Percentiles rank a stretch among this genome's conserved stretches.
Conservation (phyloP, 2,888 invertebrate genomes). For the Limnephilus lunatus region DNA sequence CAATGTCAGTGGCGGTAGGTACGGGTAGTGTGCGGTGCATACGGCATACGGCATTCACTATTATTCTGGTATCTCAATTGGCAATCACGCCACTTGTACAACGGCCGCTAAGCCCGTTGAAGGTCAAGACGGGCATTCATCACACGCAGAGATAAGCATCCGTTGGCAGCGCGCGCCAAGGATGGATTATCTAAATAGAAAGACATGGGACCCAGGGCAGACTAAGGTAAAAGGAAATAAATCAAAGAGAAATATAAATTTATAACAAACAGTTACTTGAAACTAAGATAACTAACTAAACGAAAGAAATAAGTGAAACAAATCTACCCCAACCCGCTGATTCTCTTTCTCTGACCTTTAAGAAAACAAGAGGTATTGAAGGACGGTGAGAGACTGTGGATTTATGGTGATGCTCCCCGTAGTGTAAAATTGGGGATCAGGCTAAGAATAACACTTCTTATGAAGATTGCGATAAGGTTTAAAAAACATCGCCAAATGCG, state of each 20-base stretch:
- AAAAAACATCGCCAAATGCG: too few relatives aligned
- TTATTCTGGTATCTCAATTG: slow-evolving; percentile 54
- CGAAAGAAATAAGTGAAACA: too few relatives aligned
- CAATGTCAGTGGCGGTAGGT: neutral
- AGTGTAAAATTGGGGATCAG: too few relatives aligned
- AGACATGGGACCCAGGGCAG: neutral
- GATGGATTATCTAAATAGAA: neutral
- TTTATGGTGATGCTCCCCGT: too few relatives aligned
- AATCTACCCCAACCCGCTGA: too few relatives aligned
- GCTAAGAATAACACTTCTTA: too few relatives aligned
- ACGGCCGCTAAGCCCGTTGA: slow-evolving; percentile 32
- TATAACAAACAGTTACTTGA: neutral
- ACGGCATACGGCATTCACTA: slow-evolving; percentile 23
- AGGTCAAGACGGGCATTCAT: slow-evolving; percentile 57
- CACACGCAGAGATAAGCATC: slow-evolving; percentile 42
- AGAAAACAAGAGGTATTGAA: neutral
- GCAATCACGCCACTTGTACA: slow-evolving; percentile 54
- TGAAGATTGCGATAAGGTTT: too few relatives aligned
- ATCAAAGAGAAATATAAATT: neutral
- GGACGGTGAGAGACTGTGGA: too few relatives aligned
- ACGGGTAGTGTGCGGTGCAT: neutral
- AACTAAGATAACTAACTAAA: too few relatives aligned
- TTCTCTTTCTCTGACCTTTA: neutral
- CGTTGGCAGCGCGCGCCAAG: slow-evolving; percentile 7
- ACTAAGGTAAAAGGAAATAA: neutral